Percentiles rank a stretch among this genome's conserved stretches.
Evolutionary conservation across 2,888 invertebrate genomes (phyloP).

Genomic region (Phengaris alcon): DNA sequence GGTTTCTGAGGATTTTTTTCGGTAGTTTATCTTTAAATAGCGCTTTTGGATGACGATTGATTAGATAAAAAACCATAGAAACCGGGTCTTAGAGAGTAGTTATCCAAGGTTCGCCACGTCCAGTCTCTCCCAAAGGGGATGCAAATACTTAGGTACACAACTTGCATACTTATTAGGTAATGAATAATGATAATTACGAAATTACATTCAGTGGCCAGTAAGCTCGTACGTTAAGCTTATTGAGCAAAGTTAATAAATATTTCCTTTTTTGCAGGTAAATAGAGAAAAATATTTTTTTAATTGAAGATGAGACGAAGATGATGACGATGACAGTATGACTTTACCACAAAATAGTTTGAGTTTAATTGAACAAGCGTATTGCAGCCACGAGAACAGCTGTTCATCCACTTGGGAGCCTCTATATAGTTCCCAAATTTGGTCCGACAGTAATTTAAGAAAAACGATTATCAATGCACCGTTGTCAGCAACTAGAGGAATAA

Average conservation of each 20-base stretch:
- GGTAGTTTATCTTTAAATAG: too few species aligned
- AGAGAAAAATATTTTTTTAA: slow-evolving; percentile 37
- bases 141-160: not conserved
- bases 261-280: slow-evolving; percentile 45
- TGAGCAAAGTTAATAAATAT: not conserved
- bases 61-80: too few species aligned
- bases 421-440: slow-evolving; percentile 69
- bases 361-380: slow-evolving; percentile 47
- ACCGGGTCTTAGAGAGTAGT: not conserved
- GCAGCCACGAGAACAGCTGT: slow-evolving; percentile 45
- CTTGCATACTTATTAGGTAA: not conserved
- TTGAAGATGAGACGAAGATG: slow-evolving; percentile 36
- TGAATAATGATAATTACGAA: not conserved
- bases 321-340: slow-evolving; percentile 60
- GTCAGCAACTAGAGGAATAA: slow-evolving; percentile 54
- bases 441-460: slow-evolving; percentile 59
- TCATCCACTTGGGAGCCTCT: slow-evolving; percentile 62
- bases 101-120: not conserved
- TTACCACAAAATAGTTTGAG: slow-evolving; percentile 51
- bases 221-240: not conserved
- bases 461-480: slow-evolving; percentile 54
- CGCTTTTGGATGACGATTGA: too few species aligned
- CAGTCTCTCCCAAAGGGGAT: slow-evolving; percentile 1
- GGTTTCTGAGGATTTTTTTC: too few species aligned
- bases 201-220: not conserved